Evolutionary conservation across 2,113 vertebrate genomes (phyloP).

Genomic region (Passer montanus): DNA sequence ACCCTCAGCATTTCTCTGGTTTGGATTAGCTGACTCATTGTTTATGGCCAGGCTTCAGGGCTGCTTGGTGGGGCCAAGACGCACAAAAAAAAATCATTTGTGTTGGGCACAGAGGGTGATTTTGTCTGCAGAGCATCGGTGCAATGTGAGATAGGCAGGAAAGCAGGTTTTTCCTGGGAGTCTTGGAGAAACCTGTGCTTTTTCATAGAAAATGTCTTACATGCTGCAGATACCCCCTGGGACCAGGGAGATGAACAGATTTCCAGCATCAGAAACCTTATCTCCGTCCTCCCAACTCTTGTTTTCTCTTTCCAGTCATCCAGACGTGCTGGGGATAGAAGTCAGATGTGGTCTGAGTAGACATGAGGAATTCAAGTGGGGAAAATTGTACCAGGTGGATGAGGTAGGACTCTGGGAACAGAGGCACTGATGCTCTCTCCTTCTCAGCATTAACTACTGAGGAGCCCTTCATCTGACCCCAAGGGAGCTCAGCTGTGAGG

Average conservation of each 20-base stretch:
- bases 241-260: neutral
- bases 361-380: neutral
- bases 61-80: neutral
- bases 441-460: neutral
- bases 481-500: neutral
- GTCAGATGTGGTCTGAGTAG: slow-evolving; percentile 6
- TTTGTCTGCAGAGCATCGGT: neutral
- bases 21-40: slow-evolving; percentile 57
- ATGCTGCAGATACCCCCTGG: neutral
- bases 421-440: neutral
- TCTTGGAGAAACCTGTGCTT: neutral
- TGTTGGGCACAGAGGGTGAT: neutral
- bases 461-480: neutral
- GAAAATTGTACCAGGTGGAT: neutral
- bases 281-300: neutral
- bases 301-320: neutral
- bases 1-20: neutral
- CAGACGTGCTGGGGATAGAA: neutral
- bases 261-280: neutral
- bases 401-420: neutral
- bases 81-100: neutral
- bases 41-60: neutral
- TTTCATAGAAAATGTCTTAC: neutral
- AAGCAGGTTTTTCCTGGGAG: neutral
- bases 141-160: neutral